phyloP scores from a whole-genome alignment of 2,113 vertebrate species.

The Pagrus major region DNA sequence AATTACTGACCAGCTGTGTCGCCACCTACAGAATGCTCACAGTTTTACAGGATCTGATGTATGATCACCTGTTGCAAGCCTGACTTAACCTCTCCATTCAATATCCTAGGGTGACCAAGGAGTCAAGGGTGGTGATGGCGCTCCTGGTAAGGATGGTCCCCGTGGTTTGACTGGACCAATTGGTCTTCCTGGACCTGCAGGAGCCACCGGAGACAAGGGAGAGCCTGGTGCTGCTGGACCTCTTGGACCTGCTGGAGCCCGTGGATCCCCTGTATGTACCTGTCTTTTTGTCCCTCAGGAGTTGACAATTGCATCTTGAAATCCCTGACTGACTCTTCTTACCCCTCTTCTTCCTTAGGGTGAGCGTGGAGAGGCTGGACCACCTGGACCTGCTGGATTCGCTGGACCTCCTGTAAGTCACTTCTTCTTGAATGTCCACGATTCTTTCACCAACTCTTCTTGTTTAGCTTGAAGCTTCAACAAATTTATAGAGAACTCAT shows the following conservation, averaged over 20 bases:
- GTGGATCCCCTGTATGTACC: constrained; percentile 92
- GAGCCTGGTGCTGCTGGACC: constrained; percentile 90
- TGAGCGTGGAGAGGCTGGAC: constrained; percentile 94
- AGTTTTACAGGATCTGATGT: neutral
- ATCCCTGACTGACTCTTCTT: neutral
- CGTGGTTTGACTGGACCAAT: constrained; percentile 96
- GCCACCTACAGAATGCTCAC: neutral
- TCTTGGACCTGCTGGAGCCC: constrained; percentile 91
- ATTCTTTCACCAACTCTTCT: neutral
- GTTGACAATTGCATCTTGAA: neutral
- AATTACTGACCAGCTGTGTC: neutral
- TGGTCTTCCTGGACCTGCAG: constrained; percentile 94
- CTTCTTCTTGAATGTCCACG: neutral
- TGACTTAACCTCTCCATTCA: neutral
- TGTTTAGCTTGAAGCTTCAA: neutral
- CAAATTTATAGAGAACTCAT: neutral
- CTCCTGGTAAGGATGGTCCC: constrained; percentile 93
- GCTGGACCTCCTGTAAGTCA: constrained; percentile 96
- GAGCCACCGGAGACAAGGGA: constrained; percentile 96
- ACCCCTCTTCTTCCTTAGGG: constrained; percentile 82
- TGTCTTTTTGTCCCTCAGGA: neutral
- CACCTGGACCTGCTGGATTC: constrained; percentile 96
- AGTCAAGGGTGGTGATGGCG: constrained; percentile 92
- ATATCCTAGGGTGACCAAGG: constrained; percentile 92
- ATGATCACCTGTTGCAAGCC: neutral